Base-by-base conservation (phyloP, 2,888 invertebrate species). In the Amblyjoppa fuscipennis region DNA sequence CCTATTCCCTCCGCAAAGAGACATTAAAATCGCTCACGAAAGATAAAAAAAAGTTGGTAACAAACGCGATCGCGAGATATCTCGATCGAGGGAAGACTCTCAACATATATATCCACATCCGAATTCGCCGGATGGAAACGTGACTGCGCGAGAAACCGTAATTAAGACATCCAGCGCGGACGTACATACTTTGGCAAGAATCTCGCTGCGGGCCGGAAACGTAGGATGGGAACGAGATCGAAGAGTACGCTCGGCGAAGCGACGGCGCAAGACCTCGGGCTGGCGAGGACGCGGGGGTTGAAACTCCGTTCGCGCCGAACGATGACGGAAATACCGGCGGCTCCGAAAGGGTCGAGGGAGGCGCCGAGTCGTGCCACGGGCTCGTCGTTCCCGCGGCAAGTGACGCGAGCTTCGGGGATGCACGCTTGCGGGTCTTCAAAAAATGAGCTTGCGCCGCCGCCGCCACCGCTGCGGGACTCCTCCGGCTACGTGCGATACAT, bases 361-460 rank as follows among this genome's bases (percentile, higher is more conserved):
- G 20, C 20, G 34, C 20, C 20, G 61, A 25, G 59, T 49, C 59
- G 61, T 13, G 59, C 69, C 51, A 73, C 70, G 73, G 83, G 77
- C 82, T 80, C 80, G 25, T 69, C 83, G 25, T 66, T 20, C 68
- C 38, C 68, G 41, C 66, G 66, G 41, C 68, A 68, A 77, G 68
- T 68, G 56, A n/a, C 68, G 68, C 77, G 66, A 41, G 38, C n/a
- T 31, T 64, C 34, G 61, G 25, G 51, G 16, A 45, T 38, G 49
- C 34, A 31, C 25, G 59, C 73, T 68, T 28, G 64, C n/a, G 61
- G 73, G 59, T 64, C 74, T 74, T 78, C 51, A 53, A 78, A 56
- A 82, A 74, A 78, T 78, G 81, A 84, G 68, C 73, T 69, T 64
- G 61, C 76, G 20, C 71, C 28, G 70, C 64, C 51, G 16, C 56